phyloP scores from a whole-genome alignment of 2,797 vertebrate genomes.

The Staurois parvus region DNA sequence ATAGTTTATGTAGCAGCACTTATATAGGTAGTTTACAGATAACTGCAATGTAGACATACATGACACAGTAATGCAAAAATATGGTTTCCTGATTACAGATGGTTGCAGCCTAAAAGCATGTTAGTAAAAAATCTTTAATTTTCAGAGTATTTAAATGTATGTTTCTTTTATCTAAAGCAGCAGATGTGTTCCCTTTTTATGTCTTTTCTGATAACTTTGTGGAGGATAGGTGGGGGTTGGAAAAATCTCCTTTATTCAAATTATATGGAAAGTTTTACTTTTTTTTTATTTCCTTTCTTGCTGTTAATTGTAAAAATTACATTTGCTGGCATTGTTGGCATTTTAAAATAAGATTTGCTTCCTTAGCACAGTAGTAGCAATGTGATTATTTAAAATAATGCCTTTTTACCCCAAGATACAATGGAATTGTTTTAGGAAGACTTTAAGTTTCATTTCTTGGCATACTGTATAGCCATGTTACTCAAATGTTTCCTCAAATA shows the following conservation, averaged over 20 bases:
- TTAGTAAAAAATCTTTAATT: neutral
- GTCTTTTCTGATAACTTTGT: neutral
- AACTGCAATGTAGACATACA: no score
- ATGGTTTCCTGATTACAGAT: neutral
- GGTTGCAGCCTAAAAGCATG: neutral
- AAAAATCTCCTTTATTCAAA: neutral
- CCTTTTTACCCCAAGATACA: neutral
- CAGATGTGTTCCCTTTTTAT: neutral
- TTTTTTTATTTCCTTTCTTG: neutral
- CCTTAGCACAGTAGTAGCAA: neutral
- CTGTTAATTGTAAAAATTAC: constrained; percentile 5
- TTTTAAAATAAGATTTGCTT: constrained; percentile 1
- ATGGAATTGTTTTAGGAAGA: neutral
- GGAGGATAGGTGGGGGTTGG: neutral
- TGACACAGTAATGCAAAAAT: no score
- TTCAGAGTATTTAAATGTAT: constrained; percentile 9
- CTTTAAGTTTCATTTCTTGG: neutral
- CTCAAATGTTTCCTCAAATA: neutral
- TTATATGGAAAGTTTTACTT: neutral
- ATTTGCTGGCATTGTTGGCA: constrained; percentile 12
- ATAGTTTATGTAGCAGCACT: no score
- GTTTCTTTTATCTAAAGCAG: neutral
- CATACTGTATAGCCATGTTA: neutral
- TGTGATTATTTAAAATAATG: constrained; percentile 5
- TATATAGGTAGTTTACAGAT: no score